Evolutionary conservation across 2,888 invertebrate species (phyloP), one percentile per base, ranked within the genome.

Genomic region (Dermolepida albohirtum): DNA sequence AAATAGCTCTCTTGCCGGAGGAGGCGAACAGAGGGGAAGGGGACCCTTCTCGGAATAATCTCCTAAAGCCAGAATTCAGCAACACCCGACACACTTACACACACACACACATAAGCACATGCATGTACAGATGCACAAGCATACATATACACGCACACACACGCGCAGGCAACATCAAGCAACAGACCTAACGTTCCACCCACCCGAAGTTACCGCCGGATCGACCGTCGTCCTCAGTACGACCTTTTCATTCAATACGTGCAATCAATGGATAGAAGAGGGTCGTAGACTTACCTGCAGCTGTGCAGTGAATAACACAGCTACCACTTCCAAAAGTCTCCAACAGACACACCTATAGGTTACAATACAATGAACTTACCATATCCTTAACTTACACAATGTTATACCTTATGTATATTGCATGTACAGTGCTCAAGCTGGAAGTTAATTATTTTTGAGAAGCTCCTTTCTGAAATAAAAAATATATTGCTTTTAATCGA

Each of bases 241-340:
- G 69, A 72, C 74, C 72, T 73, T 59, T 73, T 73, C 74, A 72
- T 73, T 74, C 72, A 73, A 72, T 71, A 66, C 67, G 66, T 55
- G 69, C 70, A 72, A 74, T 74, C 74, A 74, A 74, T 74, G 73
- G 70, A 70, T 43, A 59, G 27, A 59, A 59, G 27, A 59, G 72
- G 68, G 65, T 70, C 69, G 68, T 67, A 70, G 67, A 57, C 68
- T 70, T 72, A 72, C 72, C 72, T 72, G 70, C 63, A 69, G 57
- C 54, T 62, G 66, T 54, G 54, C 59, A 29, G 44, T 44, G 44
- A 44, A 54, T 47, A 66, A 55, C 66, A 50, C 59, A 59, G 59
- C 62, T 47, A 66, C 66, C 66, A 50, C 66, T 66, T 66, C 66
- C 66, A 57, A 66, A 66, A 66, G 57, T 49, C 55, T 57, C 55